These are phyloP conservation scores for Cynopterus sphinx DNA, from an alignment of 2,797 vertebrate species.

Conservation along the genomic window DNA sequence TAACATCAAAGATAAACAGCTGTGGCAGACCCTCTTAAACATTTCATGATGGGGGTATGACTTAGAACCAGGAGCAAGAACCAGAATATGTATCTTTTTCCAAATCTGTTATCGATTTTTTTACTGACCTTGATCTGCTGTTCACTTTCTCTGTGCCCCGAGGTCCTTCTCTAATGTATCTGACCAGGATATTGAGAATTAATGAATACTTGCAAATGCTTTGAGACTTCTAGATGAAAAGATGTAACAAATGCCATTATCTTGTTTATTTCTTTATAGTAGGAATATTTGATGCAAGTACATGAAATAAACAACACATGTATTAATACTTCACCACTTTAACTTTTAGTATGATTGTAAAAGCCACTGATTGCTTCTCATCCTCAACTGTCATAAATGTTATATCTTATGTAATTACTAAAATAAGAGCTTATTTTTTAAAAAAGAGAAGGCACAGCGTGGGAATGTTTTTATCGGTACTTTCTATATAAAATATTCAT, in stretches of 20 bases:
- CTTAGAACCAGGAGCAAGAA: constrained; percentile 9
- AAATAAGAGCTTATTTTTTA: constrained; percentile 52
- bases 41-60: background rate
- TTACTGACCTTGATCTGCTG: background rate
- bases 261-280: constrained; percentile 10
- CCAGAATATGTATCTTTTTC: background rate
- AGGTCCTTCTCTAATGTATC: background rate
- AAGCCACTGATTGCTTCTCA: constrained; percentile 5
- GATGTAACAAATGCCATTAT: background rate
- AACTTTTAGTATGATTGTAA: constrained; percentile 37
- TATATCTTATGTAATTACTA: constrained; percentile 58
- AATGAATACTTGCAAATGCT: constrained; percentile 23
- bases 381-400: constrained; percentile 43
- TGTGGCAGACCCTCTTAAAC: background rate
- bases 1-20: constrained; percentile 34
- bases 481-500: constrained; percentile 52
- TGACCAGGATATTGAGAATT: constrained; percentile 33
- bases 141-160: background rate
- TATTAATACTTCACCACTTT: constrained; percentile 19
- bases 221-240: constrained; percentile 42
- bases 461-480: constrained; percentile 25
- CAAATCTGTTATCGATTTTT: constrained; percentile 15
- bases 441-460: constrained; percentile 14
- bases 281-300: constrained; percentile 17
- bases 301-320: constrained; percentile 1